A percentile compares a stretch with the other conserved stretches of the same genome.
Evolutionary conservation across 2,113 vertebrate genomes (phyloP).

Genomic region (Chamaetylas fuelleborni): DNA sequence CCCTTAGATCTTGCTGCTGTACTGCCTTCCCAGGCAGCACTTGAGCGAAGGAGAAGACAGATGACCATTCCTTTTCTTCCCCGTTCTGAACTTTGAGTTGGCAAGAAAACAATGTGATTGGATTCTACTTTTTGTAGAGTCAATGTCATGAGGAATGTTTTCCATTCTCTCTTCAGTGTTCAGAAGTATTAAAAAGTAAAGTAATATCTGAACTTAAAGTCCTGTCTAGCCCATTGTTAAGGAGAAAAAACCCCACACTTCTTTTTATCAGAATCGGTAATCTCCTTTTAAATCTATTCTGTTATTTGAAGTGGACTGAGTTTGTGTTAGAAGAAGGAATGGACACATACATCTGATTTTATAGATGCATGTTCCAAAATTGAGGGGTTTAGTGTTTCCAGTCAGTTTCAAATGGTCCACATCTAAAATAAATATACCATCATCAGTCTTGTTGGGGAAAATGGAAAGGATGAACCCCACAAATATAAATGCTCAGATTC

Average conservation of each 20-base stretch:
- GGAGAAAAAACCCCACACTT: fast-evolving
- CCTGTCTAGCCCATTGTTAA: neutral
- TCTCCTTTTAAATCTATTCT: neutral
- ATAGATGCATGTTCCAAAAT: neutral
- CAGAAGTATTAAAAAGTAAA: neutral
- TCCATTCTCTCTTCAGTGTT: neutral
- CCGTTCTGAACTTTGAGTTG: neutral
- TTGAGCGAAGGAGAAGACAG: neutral
- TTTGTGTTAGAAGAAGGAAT: neutral
- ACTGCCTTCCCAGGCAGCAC: neutral
- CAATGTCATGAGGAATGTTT: neutral
- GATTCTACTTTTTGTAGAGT: neutral
- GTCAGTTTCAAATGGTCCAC: neutral
- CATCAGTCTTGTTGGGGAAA: too few species aligned
- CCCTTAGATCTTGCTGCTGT: neutral
- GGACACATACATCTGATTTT: neutral
- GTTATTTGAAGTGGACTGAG: neutral
- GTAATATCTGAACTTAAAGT: neutral
- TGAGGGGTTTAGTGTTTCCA: neutral
- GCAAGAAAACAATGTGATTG: neutral
- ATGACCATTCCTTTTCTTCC: neutral
- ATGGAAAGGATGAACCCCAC: too few species aligned
- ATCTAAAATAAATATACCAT: neutral
- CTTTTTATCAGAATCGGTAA: neutral
- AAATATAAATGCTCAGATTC: too few species aligned